These are phyloP conservation scores for Grantiella picta DNA, from an alignment of 2,113 vertebrate genomes.

Conservation along the genomic window DNA sequence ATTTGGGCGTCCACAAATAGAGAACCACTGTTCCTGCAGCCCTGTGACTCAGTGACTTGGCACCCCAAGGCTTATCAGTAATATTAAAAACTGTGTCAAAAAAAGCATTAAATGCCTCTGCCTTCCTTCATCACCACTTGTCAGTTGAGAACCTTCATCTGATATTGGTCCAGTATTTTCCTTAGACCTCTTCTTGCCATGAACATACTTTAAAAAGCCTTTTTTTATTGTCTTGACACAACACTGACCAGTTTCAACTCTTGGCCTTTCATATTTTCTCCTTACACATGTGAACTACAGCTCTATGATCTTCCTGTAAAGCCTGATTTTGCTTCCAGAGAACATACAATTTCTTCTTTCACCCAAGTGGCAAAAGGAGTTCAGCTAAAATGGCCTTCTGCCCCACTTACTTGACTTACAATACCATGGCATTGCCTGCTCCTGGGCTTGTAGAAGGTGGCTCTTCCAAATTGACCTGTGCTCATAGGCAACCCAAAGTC, in stretches of 20 bases:
- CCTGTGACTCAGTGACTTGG: neutral
- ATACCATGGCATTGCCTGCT: neutral
- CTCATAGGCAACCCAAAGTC: neutral
- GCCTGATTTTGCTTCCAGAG: neutral
- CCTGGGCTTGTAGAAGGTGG: neutral
- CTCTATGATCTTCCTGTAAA: neutral
- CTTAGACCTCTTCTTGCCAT: neutral
- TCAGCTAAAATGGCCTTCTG: neutral
- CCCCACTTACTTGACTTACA: neutral
- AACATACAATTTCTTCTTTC: neutral
- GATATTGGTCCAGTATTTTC: neutral
- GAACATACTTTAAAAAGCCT: neutral
- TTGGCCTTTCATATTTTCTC: neutral
- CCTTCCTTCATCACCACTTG: neutral
- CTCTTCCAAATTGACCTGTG: neutral
- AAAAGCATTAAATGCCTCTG: neutral
- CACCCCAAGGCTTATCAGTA: neutral
- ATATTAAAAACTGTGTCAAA: neutral
- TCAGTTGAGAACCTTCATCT: neutral
- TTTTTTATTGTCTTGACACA: neutral
- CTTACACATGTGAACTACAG: neutral
- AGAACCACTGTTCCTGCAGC: neutral
- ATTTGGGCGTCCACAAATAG: neutral
- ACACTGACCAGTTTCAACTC: neutral
- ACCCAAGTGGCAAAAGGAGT: neutral